Evolutionary conservation across 2,797 vertebrate species (phyloP).

Genomic region (Molossus molossus): DNA sequence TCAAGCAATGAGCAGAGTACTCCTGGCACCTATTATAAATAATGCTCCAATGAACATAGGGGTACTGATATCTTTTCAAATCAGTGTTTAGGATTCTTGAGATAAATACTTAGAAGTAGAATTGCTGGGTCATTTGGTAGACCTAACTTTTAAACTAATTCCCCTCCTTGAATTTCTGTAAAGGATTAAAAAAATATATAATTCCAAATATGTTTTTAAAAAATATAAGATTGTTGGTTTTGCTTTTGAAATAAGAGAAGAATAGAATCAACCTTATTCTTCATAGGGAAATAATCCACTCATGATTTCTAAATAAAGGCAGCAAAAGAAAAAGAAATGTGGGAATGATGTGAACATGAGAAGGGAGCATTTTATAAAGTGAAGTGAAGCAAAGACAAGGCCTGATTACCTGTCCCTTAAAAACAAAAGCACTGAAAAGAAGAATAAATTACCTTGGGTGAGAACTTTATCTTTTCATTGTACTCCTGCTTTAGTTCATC

Average conservation of each 20-base stretch:
- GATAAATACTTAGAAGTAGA: not conserved
- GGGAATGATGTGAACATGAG: not conserved
- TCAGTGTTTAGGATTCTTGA: not conserved
- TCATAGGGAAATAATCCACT: not conserved
- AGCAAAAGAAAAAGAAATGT: not conserved
- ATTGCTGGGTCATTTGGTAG: not conserved
- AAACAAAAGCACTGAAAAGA: constrained; percentile 68
- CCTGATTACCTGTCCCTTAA: not conserved
- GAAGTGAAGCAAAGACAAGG: constrained; percentile 48
- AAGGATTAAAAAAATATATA: not conserved
- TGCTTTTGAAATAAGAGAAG: constrained; percentile 32
- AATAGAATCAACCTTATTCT: not conserved
- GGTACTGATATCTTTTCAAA: not conserved
- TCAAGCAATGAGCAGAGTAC: not conserved
- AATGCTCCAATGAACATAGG: not conserved
- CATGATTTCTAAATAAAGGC: constrained; percentile 4
- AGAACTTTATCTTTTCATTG: constrained; percentile 27
- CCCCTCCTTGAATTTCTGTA: not conserved
- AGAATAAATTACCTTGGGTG: constrained; percentile 44
- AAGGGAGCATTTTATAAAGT: constrained; percentile 49
- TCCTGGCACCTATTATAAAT: not conserved
- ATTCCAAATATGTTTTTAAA: not conserved
- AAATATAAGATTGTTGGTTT: not conserved
- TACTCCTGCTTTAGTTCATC: constrained; percentile 57
- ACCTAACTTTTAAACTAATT: constrained; percentile 39